Base-by-base conservation (phyloP, 2,888 invertebrate species). In the Gisinianus flammeolus region DNA sequence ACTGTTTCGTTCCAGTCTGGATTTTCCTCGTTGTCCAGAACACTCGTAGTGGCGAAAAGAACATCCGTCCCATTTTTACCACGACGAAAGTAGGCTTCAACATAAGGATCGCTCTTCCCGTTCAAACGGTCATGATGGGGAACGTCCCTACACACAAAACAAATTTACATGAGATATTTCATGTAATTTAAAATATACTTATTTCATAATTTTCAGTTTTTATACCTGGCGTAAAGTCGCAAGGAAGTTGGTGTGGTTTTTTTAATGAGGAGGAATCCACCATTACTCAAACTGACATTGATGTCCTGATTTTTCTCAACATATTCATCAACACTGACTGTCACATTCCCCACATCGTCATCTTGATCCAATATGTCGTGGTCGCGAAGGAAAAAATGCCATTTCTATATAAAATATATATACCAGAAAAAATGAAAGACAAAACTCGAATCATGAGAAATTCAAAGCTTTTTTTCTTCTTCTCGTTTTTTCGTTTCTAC, bases 81-180 rank as follows among this genome's bases (percentile, higher is more conserved):
- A 16, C 79, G 77, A 16, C 82, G 71, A 76, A 81, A 82, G 77
- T 81, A 82, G 56, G 79, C 80, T 62, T 82, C 82, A 4, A 85
- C 82, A 71, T 83, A 85, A 2, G 84, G 81, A 33, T 85, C 84
- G 52, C 80, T 82, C 66, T 83, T 79, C 1, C 82, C 81, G 62
- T 80, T 77, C 58, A 79, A 76, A n/a, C 67, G 77, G 62, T 84
- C 83, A 67, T 80, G 80, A 62, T 80, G 80, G n/a, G 83, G 83
- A 4, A 84, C 6, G 54, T 76, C 71, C 62, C 83, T 83, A 68
- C 54, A 12, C 52, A 56, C 6, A 24, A 26, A 28, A 30, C 16
- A 72, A 54, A 19, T 8, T 35, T 22, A 35, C 66, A 66, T 30
- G 12, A 67, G 22, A 31, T 31, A 16, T 64, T 26, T 8, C 28